A percentile compares a stretch with the other conserved stretches of the same genome.
These are phyloP conservation scores for Erpobdella octoculata DNA, from an alignment of 2,888 invertebrate genomes.

Conservation along the genomic window DNA sequence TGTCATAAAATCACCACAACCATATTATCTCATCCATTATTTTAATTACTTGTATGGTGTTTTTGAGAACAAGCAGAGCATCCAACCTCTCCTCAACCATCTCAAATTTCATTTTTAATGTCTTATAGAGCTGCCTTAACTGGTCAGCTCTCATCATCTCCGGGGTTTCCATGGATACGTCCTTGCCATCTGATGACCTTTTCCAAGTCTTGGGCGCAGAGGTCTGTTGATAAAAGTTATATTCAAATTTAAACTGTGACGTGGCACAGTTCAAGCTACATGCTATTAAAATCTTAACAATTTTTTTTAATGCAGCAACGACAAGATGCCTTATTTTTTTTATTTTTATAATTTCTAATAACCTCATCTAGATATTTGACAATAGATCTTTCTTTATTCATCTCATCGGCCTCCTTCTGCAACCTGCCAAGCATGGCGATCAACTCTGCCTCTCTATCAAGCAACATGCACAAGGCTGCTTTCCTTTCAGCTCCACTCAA, in stretches of 20 bases:
- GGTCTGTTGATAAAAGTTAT: conserved; percentile 46
- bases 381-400: conserved; percentile 47
- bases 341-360: background rate
- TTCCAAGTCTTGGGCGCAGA: conserved; percentile 63
- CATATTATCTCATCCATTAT: background rate
- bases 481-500: conserved; percentile 51
- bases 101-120: conserved; percentile 59
- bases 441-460: conserved; percentile 52
- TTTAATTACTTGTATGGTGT: conserved; percentile 60
- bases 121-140: conserved; percentile 66
- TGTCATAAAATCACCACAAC: too few relatives aligned
- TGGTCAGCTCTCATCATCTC: conserved; percentile 72
- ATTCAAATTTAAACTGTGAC: too few relatives aligned
- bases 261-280: background rate
- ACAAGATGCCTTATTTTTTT: background rate
- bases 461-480: conserved; percentile 52
- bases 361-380: conserved; percentile 27
- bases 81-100: conserved; percentile 64
- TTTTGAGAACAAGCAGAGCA: conserved; percentile 64
- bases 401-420: conserved; percentile 46
- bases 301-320: background rate
- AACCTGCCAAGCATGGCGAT: conserved; percentile 48
- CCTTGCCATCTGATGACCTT: conserved; percentile 62
- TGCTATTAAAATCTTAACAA: background rate
- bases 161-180: conserved; percentile 71